Evolutionary conservation across 2,888 invertebrate species (phyloP), one percentile per base, ranked within the genome.

Genomic region (Platycnemis pennipes): DNA sequence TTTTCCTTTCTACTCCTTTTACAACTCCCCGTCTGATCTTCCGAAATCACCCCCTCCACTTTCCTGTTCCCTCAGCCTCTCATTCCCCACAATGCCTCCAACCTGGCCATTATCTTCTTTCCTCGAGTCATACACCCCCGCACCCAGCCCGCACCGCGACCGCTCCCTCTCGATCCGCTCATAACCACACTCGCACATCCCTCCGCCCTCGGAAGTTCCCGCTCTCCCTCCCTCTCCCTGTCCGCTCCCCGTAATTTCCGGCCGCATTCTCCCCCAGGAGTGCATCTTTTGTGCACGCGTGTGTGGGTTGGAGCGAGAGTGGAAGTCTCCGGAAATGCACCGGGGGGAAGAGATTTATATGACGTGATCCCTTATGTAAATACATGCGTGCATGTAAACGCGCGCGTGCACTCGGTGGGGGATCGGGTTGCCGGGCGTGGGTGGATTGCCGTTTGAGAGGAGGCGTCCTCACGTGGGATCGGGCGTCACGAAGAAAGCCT

Each of bases 271-370:
- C 95, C 94, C 95, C 94, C 95, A 42, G 94, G 94, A 94, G 95
- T 94, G 95, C 95, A 95, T 95, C 95, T 95, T 96, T 96, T 95
- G 95, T 96, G 96, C 96, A 88, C 22, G 88, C 46, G 49, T 53
- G 87, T 85, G 56, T 53, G 77, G 94, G 86, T 87, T 44, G 94
- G 94, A 45, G 88, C 94, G 94, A 94, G 87, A 53, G 31, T 37
- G 87, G 46, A 31, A n/a, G 53, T 56, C 37, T 45, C n/a, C 46
- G 53, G 53, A 42, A 63, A 19, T 45, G 88, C 87, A 56, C 86
- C 89, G 53, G 94, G 37, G 94, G 37, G 85, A 91, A 85, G 95
- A 94, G 95, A 94, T 94, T 91, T 94, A 94, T 91, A 89, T 95
- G 94, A 69, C 94, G 89, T 94, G 94, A 91, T 77, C 87, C 91